Evolutionary conservation across 30 jellyfish, hydroid and myxozoan species (phyloP), one percentile per base, ranked within the genome.

Genomic region (Aurelia sp.): DNA sequence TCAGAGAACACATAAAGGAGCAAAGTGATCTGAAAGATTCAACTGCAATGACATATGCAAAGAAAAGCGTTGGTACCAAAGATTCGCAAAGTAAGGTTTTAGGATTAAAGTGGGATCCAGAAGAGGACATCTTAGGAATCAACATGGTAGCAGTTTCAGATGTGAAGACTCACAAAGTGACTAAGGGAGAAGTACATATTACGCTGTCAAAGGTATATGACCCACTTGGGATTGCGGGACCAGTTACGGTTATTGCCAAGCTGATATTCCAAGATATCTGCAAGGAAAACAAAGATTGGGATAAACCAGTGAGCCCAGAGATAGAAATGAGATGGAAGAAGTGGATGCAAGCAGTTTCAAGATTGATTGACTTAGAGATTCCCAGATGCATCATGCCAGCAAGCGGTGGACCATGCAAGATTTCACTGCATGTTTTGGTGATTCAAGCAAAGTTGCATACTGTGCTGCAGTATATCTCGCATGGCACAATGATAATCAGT

Each of bases 171-270:
- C 33, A 27, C 33, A 27, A 27, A 27, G 33, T 27, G 33, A 27
- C 41, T 69, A 72, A 27, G 33, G 2, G 84, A 72, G 4, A 47
- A 72, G 84, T 69, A 72, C 33, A 0, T 1, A 27, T 1, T 27
- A 27, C 33, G 33, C 33, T 27, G 33, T 27, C 33, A 27, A 27
- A 27, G 33, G 33, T 27, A 27, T 27, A 27, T 27, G 90, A 80
- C 57, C 83, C 84, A 50, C 90, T 80, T 64, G 90, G 90, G 44
- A 65, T 80, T 44, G 80, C 62, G 70, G 81, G 90, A 13, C 69
- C 90, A 61, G 33, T 27, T 27, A 27, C 33, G 33, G 2, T 27
- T 27, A 27, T 27, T 27, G 33, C 33, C 33, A 27, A 27, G 33
- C 33, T 27, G 33, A 27, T 27, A 27, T 27, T 27, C 33, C 33